phyloP scores from a whole-genome alignment of 2,113 vertebrate species.

The Halcyon senegalensis region DNA sequence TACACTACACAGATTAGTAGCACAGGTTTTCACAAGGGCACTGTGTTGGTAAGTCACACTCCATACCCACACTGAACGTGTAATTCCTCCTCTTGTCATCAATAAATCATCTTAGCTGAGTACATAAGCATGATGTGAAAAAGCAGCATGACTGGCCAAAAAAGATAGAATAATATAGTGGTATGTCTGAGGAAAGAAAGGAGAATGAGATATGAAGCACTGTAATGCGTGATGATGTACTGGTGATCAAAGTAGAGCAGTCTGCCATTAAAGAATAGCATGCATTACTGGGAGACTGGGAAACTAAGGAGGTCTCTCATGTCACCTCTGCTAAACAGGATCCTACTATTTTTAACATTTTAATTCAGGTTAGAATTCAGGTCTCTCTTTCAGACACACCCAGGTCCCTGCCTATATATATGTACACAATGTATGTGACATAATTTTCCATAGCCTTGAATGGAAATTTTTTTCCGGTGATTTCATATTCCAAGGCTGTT shows the following conservation, averaged over 20 bases:
- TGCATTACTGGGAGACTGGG: neutral
- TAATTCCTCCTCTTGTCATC: neutral
- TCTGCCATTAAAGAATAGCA: neutral
- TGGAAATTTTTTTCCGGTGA: neutral
- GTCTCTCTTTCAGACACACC: neutral
- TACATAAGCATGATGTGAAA: neutral
- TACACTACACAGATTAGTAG: neutral
- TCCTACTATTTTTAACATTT: slow-evolving; percentile 33
- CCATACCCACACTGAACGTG: neutral
- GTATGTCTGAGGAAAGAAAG: neutral
- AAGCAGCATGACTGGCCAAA: neutral
- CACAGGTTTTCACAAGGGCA: neutral
- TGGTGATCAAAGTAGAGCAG: neutral
- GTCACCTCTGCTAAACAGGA: slow-evolving; percentile 10
- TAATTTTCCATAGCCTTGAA: neutral
- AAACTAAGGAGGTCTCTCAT: neutral
- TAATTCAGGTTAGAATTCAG: slow-evolving; percentile 51
- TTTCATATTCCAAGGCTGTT: neutral
- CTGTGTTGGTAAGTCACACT: neutral
- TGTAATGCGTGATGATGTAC: neutral
- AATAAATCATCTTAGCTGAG: slow-evolving; percentile 6
- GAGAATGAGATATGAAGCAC: neutral
- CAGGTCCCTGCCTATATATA: neutral
- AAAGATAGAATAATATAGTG: neutral
- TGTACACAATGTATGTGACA: neutral